Evolutionary conservation across 2,797 vertebrate species (phyloP), one percentile per base, ranked within the genome.

Genomic region (Chromobotia macracanthus): DNA sequence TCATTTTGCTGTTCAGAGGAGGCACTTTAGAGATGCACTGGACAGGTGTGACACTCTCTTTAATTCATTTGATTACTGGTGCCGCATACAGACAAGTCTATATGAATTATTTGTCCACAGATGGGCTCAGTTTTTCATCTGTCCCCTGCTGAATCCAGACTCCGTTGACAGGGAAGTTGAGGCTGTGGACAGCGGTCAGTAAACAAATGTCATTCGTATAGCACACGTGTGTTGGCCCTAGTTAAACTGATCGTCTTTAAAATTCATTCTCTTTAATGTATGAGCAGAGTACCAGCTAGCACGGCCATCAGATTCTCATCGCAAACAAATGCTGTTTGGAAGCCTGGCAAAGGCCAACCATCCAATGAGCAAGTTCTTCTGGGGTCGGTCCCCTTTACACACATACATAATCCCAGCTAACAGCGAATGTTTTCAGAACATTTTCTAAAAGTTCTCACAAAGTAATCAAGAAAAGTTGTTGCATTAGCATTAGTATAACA

Each of bases 121-220:
- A 80, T 99, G 97, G 97, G 97, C 96, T 35, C 97, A 99, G 69
- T 99, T 99, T 91, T 99, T 99, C 80, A 95, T 99, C 85, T 95
- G 96, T 75, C 97, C 97, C 0, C 90, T 99, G 78, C 97, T 99
- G 97, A 96, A 96, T 19, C 93, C 95, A 72, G 96, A 99, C 75
- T 95, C 97, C 16, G 93, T 99, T 82, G 96, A 97, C 87, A 89
- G 97, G 79, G 97, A 99, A 89, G 96, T 98, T 46, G 97, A 99
- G 89, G 97, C 96, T 4, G 96, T 99, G 78, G 97, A 99, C 89
- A 98, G 97, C 66, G 97, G 97, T 99, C 85, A 94, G 92, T 86
- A 25, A 60, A 69, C 5, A 28, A 9, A 13, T 70, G 28, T 15
- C 48, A 7, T 55, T 28, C 21, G 19, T 23, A 5, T 55, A 21